Base-by-base conservation (phyloP, 1,140 invertebrate species). In the Glomeris maerens region DNA sequence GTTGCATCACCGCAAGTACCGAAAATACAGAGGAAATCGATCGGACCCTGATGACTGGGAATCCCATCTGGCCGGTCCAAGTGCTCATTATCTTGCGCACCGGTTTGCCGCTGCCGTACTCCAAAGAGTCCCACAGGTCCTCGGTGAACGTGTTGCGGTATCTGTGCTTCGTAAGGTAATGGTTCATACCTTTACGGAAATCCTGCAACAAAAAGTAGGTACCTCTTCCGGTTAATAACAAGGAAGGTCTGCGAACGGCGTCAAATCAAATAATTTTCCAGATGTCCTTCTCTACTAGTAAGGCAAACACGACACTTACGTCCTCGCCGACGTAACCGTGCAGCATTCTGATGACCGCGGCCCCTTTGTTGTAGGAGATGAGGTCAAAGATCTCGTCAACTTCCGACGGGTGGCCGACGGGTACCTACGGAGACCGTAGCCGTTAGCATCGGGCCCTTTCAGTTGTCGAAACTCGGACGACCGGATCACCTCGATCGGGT, bases 361-460 rank as follows among this genome's bases (percentile, higher is more conserved):
- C 85, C n/a, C 71, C 88, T 70, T 96, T 96, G 57, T 81, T 81
- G 65, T 96, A 97, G 28, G 90, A 93, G 61, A 97, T 95, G 56
- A 85, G 80, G 71, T 95, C 90, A 67, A 95, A 97, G 56, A 95
- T 92, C 65, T 91, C 87, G 63, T 91, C 86, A 56, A 96, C 88
- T 68, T 96, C 87, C 3, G 81, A 78, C 0, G 89, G 85, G 71
- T 91, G 81, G 1, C 81, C 79, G 0, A 93, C 85, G 28, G 84
- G 81, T 14, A 90, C 65, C 49, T 47, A 47, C 29, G 4, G 21
- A 47, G 10, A 20, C n/a, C 20, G n/a, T 44, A 13, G 13, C 23
- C 13, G 10, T n/a, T n/a, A n/a, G n/a, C n/a, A 44, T 44, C 25
- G 23, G 13, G 31, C 26, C 21, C 13, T 23, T n/a, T n/a, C 41